Evolutionary conservation across 2,888 invertebrate genomes (phyloP).

Genomic region (Acleris holmiana): DNA sequence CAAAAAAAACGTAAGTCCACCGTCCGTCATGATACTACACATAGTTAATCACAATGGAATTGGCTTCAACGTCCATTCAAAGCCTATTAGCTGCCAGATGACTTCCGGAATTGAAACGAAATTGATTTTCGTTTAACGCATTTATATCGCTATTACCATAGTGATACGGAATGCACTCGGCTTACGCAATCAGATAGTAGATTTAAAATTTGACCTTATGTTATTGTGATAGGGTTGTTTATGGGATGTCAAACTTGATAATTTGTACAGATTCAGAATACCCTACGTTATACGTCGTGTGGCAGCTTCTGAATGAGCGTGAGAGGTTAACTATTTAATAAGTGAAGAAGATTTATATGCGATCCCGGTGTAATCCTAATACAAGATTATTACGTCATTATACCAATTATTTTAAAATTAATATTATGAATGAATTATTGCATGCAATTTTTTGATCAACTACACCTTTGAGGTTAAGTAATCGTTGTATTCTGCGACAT

Average conservation of each 20-base stretch:
- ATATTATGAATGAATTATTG: too few species aligned
- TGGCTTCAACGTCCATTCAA: constrained; percentile 24
- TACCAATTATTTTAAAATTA: too few species aligned
- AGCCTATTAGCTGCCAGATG: constrained; percentile 26
- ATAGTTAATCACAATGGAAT: constrained; percentile 32
- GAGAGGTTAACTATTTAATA: neutral
- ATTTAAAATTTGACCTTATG: neutral
- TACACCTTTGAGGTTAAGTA: too few species aligned
- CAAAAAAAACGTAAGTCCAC: neutral
- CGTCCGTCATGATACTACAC: constrained; percentile 1
- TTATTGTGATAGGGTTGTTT: neutral
- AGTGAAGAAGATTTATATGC: too few species aligned
- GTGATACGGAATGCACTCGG: constrained; percentile 34
- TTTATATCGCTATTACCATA: constrained; percentile 33
- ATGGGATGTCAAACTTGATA: neutral
- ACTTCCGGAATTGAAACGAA: constrained; percentile 37
- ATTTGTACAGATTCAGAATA: neutral
- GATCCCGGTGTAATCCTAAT: too few species aligned
- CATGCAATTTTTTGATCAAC: too few species aligned
- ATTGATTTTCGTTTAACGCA: constrained; percentile 37
- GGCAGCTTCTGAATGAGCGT: too few species aligned
- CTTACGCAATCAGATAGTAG: constrained; percentile 18
- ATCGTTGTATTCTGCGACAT: too few species aligned
- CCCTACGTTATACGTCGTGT: constrained; percentile 16
- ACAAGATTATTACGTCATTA: too few species aligned